Base-by-base conservation (phyloP, 2,797 vertebrate genomes). In the Aldrovandia affinis region DNA sequence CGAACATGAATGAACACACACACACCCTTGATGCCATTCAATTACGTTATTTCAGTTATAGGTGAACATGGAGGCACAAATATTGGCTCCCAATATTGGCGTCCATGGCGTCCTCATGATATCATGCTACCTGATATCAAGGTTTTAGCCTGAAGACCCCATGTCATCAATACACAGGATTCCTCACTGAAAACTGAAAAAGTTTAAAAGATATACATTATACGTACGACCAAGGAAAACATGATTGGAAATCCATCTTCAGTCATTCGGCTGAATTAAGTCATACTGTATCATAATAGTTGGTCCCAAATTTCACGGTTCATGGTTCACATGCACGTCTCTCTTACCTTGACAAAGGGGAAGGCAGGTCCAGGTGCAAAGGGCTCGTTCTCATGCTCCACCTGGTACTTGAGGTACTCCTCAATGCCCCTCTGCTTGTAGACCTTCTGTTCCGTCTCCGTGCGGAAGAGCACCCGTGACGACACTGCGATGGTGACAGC, bases 401-500 rank as follows among this genome's bases (percentile, higher is more conserved):
- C 94, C 88, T 99, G 98, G 88, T 97, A 98, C 47, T 94, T 94
- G 68, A 99, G 96, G 0, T 99, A 99, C 81, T 97, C 97, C 90
- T 99, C 98, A 59, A 99, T 95, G 0, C 98, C 98, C 81, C 96
- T 90, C 91, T 98, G 96, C 0, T 90, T 92, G 85, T 95, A 99
- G 86, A 99, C 96, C 89, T 92, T 95, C 94, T 98, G 97, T 89
- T 99, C 98, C 81, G 94, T 95, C 25, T 98, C 98, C 80, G 98
- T 99, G 80, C 97, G 96, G 89, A 99, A 99, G 81, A 99, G 92
- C 4, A 99, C 98, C 8, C 97, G 94, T 0, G 98, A 97, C 0
- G 98, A 99, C 70, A 99, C 97, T 0, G 98, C 98, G 0, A 99
- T 92, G 50, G 98, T 99, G 88, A 99, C 97, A 0, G 98, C 98